phyloP scores from a whole-genome alignment of 2,113 vertebrate genomes.

The Echinops telfairi region DNA sequence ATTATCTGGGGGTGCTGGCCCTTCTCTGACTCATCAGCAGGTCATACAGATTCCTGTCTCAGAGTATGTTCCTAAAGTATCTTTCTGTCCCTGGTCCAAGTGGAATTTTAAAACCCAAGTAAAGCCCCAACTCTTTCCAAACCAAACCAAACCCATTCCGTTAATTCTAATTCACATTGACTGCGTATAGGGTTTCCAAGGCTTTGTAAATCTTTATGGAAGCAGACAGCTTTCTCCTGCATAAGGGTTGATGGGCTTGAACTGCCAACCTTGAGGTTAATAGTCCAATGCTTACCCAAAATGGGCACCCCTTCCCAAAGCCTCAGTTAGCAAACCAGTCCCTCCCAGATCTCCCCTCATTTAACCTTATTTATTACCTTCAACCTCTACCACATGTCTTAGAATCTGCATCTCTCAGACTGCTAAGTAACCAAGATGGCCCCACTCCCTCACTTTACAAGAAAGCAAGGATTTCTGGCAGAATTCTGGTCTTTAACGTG shows the following conservation, averaged over 20 bases:
- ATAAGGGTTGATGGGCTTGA: too few relatives aligned
- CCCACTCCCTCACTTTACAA: neutral
- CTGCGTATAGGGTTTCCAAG: too few relatives aligned
- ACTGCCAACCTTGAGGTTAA: too few relatives aligned
- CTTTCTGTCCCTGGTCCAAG: neutral
- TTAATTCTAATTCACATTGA: too few relatives aligned
- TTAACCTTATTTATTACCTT: neutral
- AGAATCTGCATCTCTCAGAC: neutral
- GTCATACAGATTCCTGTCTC: neutral
- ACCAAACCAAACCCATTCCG: too few relatives aligned
- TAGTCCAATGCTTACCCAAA: too few relatives aligned
- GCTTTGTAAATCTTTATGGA: too few relatives aligned
- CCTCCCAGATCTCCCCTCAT: neutral
- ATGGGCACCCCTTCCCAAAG: neutral
- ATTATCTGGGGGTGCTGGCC: neutral
- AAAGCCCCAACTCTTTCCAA: neutral
- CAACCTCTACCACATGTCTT: neutral
- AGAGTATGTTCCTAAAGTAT: neutral
- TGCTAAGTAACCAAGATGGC: neutral
- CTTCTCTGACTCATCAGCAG: neutral
- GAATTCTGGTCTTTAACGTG: neutral
- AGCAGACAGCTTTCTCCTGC: too few relatives aligned
- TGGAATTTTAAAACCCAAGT: neutral
- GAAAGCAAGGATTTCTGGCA: conserved; percentile 2
- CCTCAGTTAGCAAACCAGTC: neutral